phyloP scores from a whole-genome alignment of 2,888 invertebrate species.

The Apodemia duryi region DNA sequence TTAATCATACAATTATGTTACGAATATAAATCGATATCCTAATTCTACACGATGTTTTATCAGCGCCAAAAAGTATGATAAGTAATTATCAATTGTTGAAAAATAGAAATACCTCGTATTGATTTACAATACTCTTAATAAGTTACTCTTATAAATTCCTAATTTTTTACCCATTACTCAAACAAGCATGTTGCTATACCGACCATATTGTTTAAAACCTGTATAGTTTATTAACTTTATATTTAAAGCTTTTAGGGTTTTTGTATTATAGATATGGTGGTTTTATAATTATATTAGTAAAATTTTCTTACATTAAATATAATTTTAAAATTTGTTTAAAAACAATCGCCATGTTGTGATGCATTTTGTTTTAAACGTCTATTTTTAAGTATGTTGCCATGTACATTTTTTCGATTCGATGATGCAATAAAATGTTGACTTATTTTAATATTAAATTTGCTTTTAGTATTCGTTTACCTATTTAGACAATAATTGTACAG shows the following conservation, averaged over 20 bases:
- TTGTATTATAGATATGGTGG: not conserved
- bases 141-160: too few relatives aligned
- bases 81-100: too few relatives aligned
- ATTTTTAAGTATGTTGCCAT: slow-evolving; percentile 5
- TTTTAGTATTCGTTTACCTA: slow-evolving; percentile 3
- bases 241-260: not conserved
- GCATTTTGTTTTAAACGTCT: slow-evolving; percentile 3
- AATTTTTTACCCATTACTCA: too few relatives aligned
- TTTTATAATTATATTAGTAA: slow-evolving; percentile 8
- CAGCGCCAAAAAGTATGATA: too few relatives aligned
- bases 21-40: too few relatives aligned
- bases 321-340: not conserved
- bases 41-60: too few relatives aligned
- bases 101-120: too few relatives aligned
- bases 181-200: too few relatives aligned
- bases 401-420: slow-evolving; percentile 2
- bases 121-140: too few relatives aligned
- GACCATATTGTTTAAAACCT: not conserved
- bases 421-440: slow-evolving; percentile 8
- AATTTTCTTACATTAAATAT: not conserved
- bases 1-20: too few relatives aligned
- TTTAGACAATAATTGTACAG: slow-evolving; percentile 15
- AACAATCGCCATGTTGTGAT: not conserved
- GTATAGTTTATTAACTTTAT: not conserved
- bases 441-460: slow-evolving; percentile 1